phyloP scores from a whole-genome alignment of 2,888 invertebrate genomes.

The Hypomecis atomaria region DNA sequence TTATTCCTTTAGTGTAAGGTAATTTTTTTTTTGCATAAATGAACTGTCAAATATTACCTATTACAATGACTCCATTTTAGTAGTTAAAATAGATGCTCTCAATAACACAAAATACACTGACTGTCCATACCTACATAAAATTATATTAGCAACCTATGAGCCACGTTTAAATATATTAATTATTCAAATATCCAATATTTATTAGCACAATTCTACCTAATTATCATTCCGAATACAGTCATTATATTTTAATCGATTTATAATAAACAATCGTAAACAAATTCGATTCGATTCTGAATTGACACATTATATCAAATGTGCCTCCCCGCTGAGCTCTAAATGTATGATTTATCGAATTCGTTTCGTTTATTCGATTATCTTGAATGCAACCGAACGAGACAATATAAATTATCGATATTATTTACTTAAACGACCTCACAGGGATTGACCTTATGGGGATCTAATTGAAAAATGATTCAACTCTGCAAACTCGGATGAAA shows the following conservation, averaged over 20 bases:
- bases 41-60: too few species aligned
- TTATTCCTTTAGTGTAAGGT: too few species aligned
- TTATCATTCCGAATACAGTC: conserved; percentile 28
- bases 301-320: conserved; percentile 43
- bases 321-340: conserved; percentile 41
- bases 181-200: conserved; percentile 16
- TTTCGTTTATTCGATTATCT: conserved; percentile 36
- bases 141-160: conserved; percentile 2
- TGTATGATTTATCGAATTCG: conserved; percentile 39
- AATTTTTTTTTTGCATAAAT: too few species aligned
- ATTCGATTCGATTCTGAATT: conserved; percentile 38
- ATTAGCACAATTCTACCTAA: conserved; percentile 21
- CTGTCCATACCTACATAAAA: too few species aligned
- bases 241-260: conserved; percentile 29
- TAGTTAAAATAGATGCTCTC: too few species aligned
- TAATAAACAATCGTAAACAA: conserved; percentile 33
- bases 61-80: too few species aligned
- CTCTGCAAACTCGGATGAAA: conserved; percentile 3
- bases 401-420: conserved; percentile 34
- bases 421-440: conserved; percentile 33
- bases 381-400: conserved; percentile 34
- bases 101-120: too few species aligned
- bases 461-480: conserved; percentile 17
- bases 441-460: conserved; percentile 22
- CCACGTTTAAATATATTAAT: conserved; percentile 8